Percentiles rank a stretch among this genome's conserved stretches.
These are phyloP conservation scores for Pteruthius melanotis DNA, from an alignment of 2,113 vertebrate species.

Conservation along the genomic window DNA sequence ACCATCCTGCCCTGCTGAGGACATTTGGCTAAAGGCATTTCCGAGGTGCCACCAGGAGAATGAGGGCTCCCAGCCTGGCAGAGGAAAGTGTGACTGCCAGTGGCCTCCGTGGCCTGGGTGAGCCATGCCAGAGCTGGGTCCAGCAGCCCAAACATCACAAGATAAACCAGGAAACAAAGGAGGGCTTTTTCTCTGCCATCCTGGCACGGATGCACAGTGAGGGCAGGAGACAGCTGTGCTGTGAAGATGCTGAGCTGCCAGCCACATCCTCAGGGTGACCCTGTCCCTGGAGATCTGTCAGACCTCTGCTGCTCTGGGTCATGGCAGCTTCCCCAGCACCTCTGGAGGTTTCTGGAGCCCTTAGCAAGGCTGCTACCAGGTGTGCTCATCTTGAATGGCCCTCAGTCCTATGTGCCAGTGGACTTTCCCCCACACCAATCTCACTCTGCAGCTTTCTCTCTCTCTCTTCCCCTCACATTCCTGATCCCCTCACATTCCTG, in stretches of 20 bases:
- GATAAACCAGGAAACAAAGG: background rate
- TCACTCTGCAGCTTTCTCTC: background rate
- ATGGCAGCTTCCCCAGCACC: no score
- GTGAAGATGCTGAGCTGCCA: background rate
- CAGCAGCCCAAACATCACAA: background rate
- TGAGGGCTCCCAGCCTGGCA: accelerated
- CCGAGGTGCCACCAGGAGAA: background rate
- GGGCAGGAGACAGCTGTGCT: background rate
- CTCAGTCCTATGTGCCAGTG: accelerated
- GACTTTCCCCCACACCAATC: no score
- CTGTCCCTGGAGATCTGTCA: background rate
- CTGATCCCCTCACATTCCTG: accelerated
- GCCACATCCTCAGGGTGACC: background rate
- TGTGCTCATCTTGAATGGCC: background rate
- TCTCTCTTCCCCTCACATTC: background rate
- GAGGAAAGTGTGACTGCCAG: background rate
- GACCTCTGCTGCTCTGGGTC: background rate
- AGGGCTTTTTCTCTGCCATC: background rate
- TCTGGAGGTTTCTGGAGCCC: background rate
- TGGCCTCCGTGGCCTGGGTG: accelerated
- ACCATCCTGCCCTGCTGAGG: background rate
- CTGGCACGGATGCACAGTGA: accelerated
- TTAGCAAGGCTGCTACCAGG: background rate
- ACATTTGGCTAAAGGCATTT: background rate
- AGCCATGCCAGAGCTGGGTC: background rate